Evolutionary conservation across 2,797 vertebrate genomes (phyloP).

Genomic region (Etheostoma perlongum): DNA sequence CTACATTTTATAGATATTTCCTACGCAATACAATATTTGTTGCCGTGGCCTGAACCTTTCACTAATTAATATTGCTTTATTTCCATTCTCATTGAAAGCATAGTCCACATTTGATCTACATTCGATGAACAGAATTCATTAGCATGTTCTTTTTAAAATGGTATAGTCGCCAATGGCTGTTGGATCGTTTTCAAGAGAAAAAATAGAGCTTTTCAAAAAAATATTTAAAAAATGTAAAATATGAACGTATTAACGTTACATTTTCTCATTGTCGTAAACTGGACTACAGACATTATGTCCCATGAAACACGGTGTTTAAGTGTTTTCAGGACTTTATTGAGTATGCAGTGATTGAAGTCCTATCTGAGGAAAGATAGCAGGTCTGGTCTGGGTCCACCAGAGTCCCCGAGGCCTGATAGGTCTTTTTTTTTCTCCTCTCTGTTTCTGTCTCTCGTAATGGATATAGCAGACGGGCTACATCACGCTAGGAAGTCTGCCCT

Average conservation of each 20-base stretch:
- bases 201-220: background rate
- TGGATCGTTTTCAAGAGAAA: no score
- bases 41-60: background rate
- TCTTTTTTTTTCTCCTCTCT: background rate
- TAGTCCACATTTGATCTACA: background rate
- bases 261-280: background rate
- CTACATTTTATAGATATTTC: background rate
- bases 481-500: constrained; percentile 65
- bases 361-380: constrained; percentile 24
- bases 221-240: background rate
- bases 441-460: constrained; percentile 58
- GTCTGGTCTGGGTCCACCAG: constrained; percentile 16
- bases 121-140: background rate
- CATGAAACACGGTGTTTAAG: background rate
- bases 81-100: background rate
- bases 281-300: background rate
- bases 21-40: background rate
- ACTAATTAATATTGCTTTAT: no score
- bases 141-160: background rate
- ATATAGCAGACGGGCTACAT: constrained; percentile 68
- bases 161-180: background rate
- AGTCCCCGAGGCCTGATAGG: background rate
- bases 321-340: constrained; percentile 6
- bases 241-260: no score
- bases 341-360: background rate